Conservation (phyloP, 2,888 invertebrate genomes). For the Melipona beecheii region DNA sequence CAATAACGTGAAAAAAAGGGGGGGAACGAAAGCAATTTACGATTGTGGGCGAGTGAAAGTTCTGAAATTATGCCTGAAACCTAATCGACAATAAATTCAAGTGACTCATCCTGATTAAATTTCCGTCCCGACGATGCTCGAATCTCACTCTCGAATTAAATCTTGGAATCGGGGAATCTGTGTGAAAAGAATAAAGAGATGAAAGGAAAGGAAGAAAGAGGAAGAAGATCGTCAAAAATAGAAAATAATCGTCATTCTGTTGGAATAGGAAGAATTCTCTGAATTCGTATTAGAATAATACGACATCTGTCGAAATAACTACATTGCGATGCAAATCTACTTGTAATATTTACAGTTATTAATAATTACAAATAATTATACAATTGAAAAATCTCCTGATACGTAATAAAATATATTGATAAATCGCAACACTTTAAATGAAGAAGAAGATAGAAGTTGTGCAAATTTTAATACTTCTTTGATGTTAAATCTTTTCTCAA, state of each 20-base stretch:
- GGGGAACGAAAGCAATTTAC: conserved; percentile 57
- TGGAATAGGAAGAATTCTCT: too few relatives aligned
- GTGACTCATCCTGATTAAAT: conserved; percentile 53
- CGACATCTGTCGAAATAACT: too few relatives aligned
- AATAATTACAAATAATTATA: too few relatives aligned
- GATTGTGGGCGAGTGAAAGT: conserved; percentile 64
- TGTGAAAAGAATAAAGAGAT: not conserved
- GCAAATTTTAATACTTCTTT: too few relatives aligned
- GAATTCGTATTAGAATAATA: too few relatives aligned
- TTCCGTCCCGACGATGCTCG: conserved; percentile 5
- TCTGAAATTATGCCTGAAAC: conserved; percentile 46
- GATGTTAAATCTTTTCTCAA: too few relatives aligned
- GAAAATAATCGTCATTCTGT: not conserved
- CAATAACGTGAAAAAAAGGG: not conserved
- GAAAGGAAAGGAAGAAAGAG: not conserved
- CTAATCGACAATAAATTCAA: conserved; percentile 51
- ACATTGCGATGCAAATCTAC: too few relatives aligned
- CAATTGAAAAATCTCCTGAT: too few relatives aligned
- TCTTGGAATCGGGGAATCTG: not conserved
- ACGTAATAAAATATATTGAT: too few relatives aligned
- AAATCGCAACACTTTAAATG: too few relatives aligned
- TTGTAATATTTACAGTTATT: too few relatives aligned
- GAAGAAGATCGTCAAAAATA: not conserved
- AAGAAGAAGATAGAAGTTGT: too few relatives aligned
- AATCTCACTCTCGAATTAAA: conserved; percentile 12